phyloP scores from a whole-genome alignment of 1,140 invertebrate genomes.

The Pectinophora gossypiella region DNA sequence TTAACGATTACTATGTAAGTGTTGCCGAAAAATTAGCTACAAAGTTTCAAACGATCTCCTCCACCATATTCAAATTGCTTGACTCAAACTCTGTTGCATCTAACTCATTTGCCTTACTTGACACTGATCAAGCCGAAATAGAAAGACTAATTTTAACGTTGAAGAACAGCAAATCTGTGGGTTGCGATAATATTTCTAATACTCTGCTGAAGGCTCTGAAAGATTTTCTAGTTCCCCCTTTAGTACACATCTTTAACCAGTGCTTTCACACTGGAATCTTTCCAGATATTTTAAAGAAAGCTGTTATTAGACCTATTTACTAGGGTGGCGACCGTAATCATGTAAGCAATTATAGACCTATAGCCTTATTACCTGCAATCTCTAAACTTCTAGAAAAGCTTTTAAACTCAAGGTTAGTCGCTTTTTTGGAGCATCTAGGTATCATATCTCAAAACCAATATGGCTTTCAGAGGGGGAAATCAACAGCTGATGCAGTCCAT shows the following conservation, averaged over 20 bases:
- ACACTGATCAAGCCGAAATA: background rate
- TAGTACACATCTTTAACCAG: conserved; percentile 17
- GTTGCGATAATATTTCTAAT: conserved; percentile 7
- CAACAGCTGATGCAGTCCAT: background rate
- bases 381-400: conserved; percentile 1
- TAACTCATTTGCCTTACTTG: background rate
- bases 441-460: conserved; percentile 1
- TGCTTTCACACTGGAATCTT: conserved; percentile 9
- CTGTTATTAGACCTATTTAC: conserved; percentile 13
- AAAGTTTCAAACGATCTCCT: background rate
- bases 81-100: too few species aligned
- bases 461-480: conserved; percentile 3
- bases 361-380: conserved; percentile 7
- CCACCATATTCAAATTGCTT: too few species aligned
- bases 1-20: background rate
- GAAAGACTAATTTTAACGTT: background rate
- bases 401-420: conserved; percentile 5
- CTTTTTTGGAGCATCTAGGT: background rate
- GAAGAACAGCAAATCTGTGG: background rate
- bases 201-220: conserved; percentile 13
- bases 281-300: conserved; percentile 13
- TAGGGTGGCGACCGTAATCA: conserved; percentile 13
- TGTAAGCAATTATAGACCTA: conserved; percentile 19
- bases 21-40: background rate
- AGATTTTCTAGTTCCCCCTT: background rate